These are phyloP conservation scores for Anhinga rufa DNA, from an alignment of 2,113 vertebrate species.

Conservation along the genomic window DNA sequence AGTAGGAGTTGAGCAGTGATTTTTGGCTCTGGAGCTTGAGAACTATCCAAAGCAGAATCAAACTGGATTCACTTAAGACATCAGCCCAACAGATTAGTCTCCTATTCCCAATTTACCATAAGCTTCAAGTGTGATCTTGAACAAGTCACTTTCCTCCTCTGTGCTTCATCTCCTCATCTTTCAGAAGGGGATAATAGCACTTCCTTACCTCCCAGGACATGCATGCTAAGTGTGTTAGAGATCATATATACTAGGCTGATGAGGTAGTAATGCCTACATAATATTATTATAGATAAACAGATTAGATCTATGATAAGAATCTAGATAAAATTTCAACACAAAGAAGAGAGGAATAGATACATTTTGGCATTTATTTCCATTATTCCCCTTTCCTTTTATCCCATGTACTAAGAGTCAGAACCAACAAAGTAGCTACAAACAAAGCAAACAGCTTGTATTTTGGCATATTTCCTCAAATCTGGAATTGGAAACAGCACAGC, in stretches of 20 bases:
- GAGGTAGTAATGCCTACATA: not conserved
- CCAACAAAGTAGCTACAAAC: slow-evolving; percentile 40
- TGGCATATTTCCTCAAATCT: not conserved
- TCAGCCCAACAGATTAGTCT: not conserved
- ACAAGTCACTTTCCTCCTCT: not conserved
- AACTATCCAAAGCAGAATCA: not conserved
- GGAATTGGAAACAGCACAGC: not conserved
- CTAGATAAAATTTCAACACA: not conserved
- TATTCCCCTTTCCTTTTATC: not conserved
- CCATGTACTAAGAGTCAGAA: not conserved
- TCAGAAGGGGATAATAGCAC: not conserved
- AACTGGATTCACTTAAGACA: not conserved
- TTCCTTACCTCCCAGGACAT: not conserved
- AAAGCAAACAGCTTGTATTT: slow-evolving; percentile 4
- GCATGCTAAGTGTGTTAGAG: not conserved
- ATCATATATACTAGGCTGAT: not conserved
- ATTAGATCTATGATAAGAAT: not conserved
- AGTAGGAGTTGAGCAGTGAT: not conserved
- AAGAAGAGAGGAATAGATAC: not conserved
- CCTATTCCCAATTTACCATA: not conserved
- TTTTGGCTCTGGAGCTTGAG: not conserved
- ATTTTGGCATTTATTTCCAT: not conserved
- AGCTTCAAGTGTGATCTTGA: not conserved
- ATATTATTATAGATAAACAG: not conserved
- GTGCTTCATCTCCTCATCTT: not conserved